Evolutionary conservation across 2,888 invertebrate species (phyloP).

Genomic region (Opisthograptis luteolata): DNA sequence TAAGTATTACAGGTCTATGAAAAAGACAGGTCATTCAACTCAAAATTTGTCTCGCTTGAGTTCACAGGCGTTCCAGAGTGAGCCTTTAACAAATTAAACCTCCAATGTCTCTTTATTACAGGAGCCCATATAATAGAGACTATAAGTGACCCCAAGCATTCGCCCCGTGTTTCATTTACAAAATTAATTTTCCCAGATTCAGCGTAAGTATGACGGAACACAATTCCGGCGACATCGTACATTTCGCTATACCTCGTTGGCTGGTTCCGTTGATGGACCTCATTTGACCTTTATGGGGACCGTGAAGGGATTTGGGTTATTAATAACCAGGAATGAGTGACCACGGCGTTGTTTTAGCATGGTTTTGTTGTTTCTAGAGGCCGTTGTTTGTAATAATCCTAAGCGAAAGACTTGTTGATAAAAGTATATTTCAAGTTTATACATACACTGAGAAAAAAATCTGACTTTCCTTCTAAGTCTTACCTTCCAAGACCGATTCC

Average conservation of each 20-base stretch:
- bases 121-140: not conserved
- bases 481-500: too few relatives aligned
- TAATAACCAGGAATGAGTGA: constrained; percentile 35
- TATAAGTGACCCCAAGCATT: constrained; percentile 6
- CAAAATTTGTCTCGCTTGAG: too few relatives aligned
- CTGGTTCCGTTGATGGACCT: constrained; percentile 46
- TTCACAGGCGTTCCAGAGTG: too few relatives aligned
- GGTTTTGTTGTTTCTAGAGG: not conserved
- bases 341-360: constrained; percentile 9
- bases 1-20: too few relatives aligned
- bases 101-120: not conserved
- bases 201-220: constrained; percentile 14
- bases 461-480: too few relatives aligned
- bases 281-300: constrained; percentile 45
- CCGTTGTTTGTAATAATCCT: not conserved
- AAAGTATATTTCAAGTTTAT: too few relatives aligned
- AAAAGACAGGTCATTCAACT: too few relatives aligned
- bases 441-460: too few relatives aligned
- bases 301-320: constrained; percentile 35
- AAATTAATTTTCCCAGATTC: constrained; percentile 34
- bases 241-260: constrained; percentile 49
- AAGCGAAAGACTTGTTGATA: too few relatives aligned
- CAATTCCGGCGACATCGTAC: constrained; percentile 40
- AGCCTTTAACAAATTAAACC: too few relatives aligned
- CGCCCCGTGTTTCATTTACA: constrained; percentile 14